phyloP scores from a whole-genome alignment of 2,797 vertebrate species.

The Brotogeris chrysoptera region DNA sequence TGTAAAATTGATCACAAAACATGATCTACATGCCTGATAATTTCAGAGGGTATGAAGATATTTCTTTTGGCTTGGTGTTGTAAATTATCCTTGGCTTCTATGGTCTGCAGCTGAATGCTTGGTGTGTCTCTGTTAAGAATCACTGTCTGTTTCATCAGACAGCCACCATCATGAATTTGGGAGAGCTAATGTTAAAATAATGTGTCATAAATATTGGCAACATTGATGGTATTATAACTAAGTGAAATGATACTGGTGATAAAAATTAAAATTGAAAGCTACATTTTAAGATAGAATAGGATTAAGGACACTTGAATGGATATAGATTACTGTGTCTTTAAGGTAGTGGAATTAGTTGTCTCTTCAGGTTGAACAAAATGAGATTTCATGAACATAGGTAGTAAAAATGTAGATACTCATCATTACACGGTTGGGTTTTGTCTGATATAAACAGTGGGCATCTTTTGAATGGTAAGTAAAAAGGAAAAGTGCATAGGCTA shows the following conservation, averaged over 20 bases:
- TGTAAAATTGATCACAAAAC: slow-evolving; percentile 3
- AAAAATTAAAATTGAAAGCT: neutral
- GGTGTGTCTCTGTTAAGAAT: neutral
- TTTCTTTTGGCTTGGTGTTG: neutral
- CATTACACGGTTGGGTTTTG: neutral
- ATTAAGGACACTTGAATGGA: neutral
- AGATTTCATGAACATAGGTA: neutral
- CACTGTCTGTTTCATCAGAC: neutral
- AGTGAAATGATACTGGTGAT: neutral
- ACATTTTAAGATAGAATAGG: neutral
- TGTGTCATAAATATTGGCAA: neutral
- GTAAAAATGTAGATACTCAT: neutral
- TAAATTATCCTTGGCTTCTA: neutral
- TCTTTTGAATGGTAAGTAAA: neutral
- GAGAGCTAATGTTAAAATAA: neutral
- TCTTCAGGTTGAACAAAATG: neutral
- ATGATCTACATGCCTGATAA: neutral
- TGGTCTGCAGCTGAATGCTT: neutral
- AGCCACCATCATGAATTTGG: neutral
- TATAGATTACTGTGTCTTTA: neutral
- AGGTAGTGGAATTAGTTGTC: neutral
- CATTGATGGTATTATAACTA: neutral
- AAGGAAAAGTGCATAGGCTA: neutral
- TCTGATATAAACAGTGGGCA: neutral
- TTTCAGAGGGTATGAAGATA: neutral